These are phyloP conservation scores for Pocillopora meandrina DNA, from an alignment of 92 coral and sea anemone genomes.

Conservation along the genomic window DNA sequence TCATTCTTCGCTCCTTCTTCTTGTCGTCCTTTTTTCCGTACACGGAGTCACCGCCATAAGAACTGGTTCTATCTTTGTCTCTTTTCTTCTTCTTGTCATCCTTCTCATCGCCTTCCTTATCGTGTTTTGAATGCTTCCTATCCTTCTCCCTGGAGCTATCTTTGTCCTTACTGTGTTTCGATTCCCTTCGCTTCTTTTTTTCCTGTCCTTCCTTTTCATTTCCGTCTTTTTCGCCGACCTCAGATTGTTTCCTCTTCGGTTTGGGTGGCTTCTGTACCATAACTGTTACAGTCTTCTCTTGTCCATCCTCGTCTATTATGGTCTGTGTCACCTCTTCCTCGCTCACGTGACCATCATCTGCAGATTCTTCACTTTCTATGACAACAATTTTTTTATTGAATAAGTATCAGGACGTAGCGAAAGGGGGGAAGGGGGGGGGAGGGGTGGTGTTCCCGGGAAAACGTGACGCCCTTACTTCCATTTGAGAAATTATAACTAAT, in stretches of 20 bases:
- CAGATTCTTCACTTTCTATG: conserved; percentile 62
- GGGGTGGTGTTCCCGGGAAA: too few relatives aligned
- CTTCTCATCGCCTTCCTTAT: conserved; percentile 61
- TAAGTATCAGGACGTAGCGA: too few relatives aligned
- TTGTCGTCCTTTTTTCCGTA: conserved; percentile 61
- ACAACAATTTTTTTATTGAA: not conserved
- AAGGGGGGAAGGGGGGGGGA: too few relatives aligned
- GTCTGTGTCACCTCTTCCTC: conserved; percentile 81
- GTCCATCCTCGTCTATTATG: conserved; percentile 76
- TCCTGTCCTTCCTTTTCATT: conserved; percentile 67
- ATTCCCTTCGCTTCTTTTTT: conserved; percentile 63
- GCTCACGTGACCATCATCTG: conserved; percentile 71
- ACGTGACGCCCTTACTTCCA: not conserved
- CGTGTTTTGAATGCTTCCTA: conserved; percentile 52
- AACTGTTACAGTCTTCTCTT: conserved; percentile 79
- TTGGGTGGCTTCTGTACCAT: conserved; percentile 61
- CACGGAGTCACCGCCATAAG: conserved; percentile 33
- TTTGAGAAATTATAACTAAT: not conserved
- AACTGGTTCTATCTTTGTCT: conserved; percentile 56
- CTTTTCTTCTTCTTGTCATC: conserved; percentile 55
- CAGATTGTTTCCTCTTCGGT: conserved; percentile 30
- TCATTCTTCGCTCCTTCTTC: conserved; percentile 65
- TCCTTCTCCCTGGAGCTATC: conserved; percentile 67
- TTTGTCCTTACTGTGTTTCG: conserved; percentile 56
- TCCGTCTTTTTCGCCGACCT: conserved; percentile 57